Evolutionary conservation across 1,140 invertebrate species (phyloP), one percentile per base, ranked within the genome.

Genomic region (Drosophila kepulauana): DNA sequence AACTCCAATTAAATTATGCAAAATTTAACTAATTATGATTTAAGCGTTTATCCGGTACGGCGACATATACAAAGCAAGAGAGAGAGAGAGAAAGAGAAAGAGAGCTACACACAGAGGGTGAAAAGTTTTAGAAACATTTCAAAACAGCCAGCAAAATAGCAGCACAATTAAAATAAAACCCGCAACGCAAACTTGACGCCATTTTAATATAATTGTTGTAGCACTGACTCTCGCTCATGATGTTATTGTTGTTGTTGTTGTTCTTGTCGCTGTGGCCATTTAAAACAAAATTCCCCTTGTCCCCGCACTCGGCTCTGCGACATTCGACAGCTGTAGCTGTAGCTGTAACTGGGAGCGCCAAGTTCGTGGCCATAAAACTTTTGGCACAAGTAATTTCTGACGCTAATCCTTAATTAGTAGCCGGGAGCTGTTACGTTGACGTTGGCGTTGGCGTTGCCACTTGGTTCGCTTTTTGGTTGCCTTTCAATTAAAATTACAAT

Each of bases 351-450:
- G 57, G 28, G 51, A 56, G 59, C 66, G 61, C 57, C 61, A 78
- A 75, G 85, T 85, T 89, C 70, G 75, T 72, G 78, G 67, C 72
- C 85, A 89, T 89, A 90, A 89, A 89, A 89, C 85, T 89, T 87
- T 89, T 85, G 81, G 87, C 79, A 74, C 79, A 90, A 91, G 84
- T 91, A 82, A 91, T 86, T 91, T 91, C 82, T 91, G 82, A 90
- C 89, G 87, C 90, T 91, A 91, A 91, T 91, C 89, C 91, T 89
- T 91, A 91, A 91, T 91, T 91, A 91, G 89, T 91, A 82, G 90
- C 89, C 89, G 78, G 77, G 70, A 84, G 88, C 80, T 38, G 54
- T 41, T 71, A 43, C 75, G 62, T 70, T 71, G 48, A 25, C 78
- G 66, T 70, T 65, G 74, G 71, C 78, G 65, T 69, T 65, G 74